A percentile compares a stretch with the other conserved stretches of the same genome.
Evolutionary conservation across 2,797 vertebrate species (phyloP).

Genomic region (Distichodus sexfasciatus): DNA sequence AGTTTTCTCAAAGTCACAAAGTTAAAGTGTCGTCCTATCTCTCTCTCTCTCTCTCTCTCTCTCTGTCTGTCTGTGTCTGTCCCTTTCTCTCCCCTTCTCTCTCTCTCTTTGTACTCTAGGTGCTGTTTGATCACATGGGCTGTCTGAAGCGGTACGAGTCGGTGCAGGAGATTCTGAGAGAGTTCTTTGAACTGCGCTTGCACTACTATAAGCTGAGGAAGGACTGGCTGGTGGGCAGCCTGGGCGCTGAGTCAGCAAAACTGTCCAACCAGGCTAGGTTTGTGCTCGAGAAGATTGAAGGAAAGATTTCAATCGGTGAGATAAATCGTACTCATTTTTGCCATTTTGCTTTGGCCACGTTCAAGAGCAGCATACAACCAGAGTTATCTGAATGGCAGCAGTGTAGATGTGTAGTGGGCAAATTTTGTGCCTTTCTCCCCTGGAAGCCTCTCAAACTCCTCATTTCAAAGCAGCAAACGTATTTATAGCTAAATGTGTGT

Average conservation of each 20-base stretch:
- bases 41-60: neutral
- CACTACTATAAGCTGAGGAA: constrained; percentile 94
- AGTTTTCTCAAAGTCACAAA: constrained; percentile 2
- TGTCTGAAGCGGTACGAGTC: constrained; percentile 97
- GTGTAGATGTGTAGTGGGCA: no score
- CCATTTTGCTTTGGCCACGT: no score
- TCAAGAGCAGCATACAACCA: no score
- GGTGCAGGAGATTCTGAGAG: constrained; percentile 93
- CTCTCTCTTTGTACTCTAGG: constrained; percentile 65
- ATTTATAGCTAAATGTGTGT: no score
- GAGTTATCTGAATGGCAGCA: no score
- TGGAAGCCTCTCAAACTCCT: no score
- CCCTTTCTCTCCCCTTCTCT: neutral
- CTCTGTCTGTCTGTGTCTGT: neutral
- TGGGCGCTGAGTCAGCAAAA: constrained; percentile 90
- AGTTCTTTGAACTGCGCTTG: constrained; percentile 96
- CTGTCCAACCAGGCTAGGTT: constrained; percentile 98
- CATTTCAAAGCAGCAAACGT: no score
- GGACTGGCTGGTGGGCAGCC: constrained; percentile 91
- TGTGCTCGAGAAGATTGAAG: constrained; percentile 97
- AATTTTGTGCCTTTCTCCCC: no score
- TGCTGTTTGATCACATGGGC: constrained; percentile 99
- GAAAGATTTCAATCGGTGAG: constrained; percentile 91
- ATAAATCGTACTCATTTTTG: neutral
- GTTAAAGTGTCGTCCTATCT: neutral